Percentiles rank a stretch among this genome's conserved stretches.
These are phyloP conservation scores for Heteromurus nitidus DNA, from an alignment of 2,888 invertebrate genomes.

Conservation along the genomic window DNA sequence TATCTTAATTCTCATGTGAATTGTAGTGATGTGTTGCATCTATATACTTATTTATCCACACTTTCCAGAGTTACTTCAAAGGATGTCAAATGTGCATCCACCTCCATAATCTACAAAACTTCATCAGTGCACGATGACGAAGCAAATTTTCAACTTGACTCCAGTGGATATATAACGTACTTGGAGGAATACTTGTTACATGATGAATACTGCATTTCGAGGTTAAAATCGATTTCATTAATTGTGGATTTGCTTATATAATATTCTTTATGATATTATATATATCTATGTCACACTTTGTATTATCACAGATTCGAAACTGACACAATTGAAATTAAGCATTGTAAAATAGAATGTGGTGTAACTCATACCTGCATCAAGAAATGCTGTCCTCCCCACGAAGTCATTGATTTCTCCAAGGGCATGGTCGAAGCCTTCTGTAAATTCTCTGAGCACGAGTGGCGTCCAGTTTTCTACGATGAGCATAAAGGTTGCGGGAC, in stretches of 20 bases:
- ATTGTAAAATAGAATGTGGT: conserved; percentile 42
- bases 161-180: conserved; percentile 19
- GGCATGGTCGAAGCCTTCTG: no score
- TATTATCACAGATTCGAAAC: background rate
- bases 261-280: background rate
- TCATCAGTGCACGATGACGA: background rate
- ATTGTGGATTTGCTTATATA: no score
- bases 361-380: conserved; percentile 34
- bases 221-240: conserved; percentile 6
- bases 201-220: conserved; percentile 39
- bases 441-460: background rate
- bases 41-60: background rate
- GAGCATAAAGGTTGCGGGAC: conserved; percentile 31
- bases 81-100: background rate
- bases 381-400: conserved; percentile 39
- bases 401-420: conserved; percentile 17
- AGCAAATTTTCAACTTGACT: background rate
- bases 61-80: background rate
- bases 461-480: conserved; percentile 27
- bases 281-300: background rate
- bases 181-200: conserved; percentile 17
- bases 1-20: background rate
- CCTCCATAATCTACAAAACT: background rate
- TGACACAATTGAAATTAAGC: conserved; percentile 9
- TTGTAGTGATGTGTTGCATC: background rate